Base-by-base conservation (phyloP, 2,888 invertebrate species). In the Stenoptilia bipunctidactyla region DNA sequence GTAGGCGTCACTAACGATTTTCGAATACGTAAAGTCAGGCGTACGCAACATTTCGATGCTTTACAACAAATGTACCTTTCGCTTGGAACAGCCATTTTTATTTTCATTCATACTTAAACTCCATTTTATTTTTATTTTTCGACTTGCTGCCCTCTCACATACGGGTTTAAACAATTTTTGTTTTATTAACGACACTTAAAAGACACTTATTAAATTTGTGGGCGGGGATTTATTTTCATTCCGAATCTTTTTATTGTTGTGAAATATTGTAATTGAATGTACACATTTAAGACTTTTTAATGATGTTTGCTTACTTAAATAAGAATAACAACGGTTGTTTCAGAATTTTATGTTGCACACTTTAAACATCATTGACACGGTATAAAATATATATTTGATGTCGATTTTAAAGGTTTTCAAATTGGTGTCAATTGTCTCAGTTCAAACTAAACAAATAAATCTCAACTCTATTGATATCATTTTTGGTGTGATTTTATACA, bases 1-100 rank as follows among this genome's bases (percentile, higher is more conserved):
- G 77, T 77, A 72, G 77, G 76, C 73, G 77, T 76, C 58, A 53
- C 67, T 75, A 74, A 77, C 70, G 71, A 74, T 71, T 72, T 69
- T 66, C 71, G 69, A 69, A 75, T 71, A 70, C 60, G 58, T 63
- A 67, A 62, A 60, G 57, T 63, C 52, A 58, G 41, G 60, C 30
- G 30, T 30, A 13, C 12, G 35, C 15, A 15, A 35, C 10, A 35
- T 14, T 9, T 15, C 10, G 15, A 13, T 13, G 10, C 9, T 35
- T 13, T 35, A 35, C 15, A 50, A 50, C 40, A 50, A 49, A 54
- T 40, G 42, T 51, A 61, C 57, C 59, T 58, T 30, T n/a, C 49
- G 51, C 47, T 54, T 56, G 58, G 57, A 46, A 53, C 57, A 58
- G 50, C 57, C 56, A 58, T 64, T 66, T 66, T 74, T 68, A 61